Evolutionary conservation across 2,113 vertebrate species (phyloP), one percentile per base, ranked within the genome.

Genomic region (Lagopus muta): DNA sequence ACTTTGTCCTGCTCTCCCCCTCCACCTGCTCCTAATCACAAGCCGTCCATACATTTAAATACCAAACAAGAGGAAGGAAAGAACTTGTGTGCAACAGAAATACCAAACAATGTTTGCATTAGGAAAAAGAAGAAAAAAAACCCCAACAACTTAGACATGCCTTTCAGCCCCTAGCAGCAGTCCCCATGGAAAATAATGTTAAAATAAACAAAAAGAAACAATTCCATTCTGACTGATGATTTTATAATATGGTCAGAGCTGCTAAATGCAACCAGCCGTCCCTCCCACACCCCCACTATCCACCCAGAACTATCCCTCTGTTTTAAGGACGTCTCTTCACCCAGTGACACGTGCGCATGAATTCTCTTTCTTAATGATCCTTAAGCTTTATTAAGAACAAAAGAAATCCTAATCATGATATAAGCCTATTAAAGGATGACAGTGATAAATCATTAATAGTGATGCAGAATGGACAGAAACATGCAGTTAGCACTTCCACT

Each of bases 1-100:
- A 96, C 91, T 96, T 95, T 93, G 96, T 96, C 95, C 86, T 86
- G 80, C 22, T 96, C 93, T 95, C 90, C 77, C 90, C 73, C 91
- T 96, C 95, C 96, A 94, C 94, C 95, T 97, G 90, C 96, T 95
- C 94, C 95, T 95, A 91, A 91, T 96, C 95, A 95, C 95, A 95
- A 95, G 90, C 90, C 93, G 90, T 95, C 93, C 90, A 90, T 97
- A 94, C 86, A 96, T 97, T 96, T 96, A 95, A 97, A 97, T 96
- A 97, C 76, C 92, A 94, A 97, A 95, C 90, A 74, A 92, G 93
- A 95, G 73, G 93, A 94, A 97, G 94, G 90, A 92, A 93, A 92
- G 90, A 94, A 80, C 74, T 94, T 95, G 90, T 95, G 76, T 90
- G 88, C 95, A 94, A 93, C 91, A 96, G 86, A 97, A 96, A 95